Percentiles rank a stretch among this genome's conserved stretches.
These are phyloP conservation scores for Stomorhina lunata DNA, from an alignment of 2,888 invertebrate species.

Conservation along the genomic window DNA sequence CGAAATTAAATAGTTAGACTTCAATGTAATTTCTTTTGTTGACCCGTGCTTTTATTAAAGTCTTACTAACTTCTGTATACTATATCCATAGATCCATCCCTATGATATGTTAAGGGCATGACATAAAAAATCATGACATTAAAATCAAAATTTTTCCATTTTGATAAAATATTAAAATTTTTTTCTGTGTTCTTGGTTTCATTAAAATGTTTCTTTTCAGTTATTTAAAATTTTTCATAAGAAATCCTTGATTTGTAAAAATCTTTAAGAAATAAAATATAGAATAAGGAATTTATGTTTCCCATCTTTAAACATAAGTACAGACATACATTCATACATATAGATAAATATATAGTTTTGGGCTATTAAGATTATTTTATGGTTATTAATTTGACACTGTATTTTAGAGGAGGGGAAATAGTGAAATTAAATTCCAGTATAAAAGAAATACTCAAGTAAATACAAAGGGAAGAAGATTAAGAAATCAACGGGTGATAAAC, in stretches of 20 bases:
- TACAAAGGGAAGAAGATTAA: conserved; percentile 38
- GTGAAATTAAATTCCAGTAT: conserved; percentile 23
- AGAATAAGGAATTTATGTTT: conserved; percentile 19
- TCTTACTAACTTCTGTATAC: too few relatives aligned
- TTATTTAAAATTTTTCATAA: conserved; percentile 26
- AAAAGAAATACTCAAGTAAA: not conserved
- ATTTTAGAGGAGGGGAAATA: conserved; percentile 46
- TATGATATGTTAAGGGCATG: too few relatives aligned
- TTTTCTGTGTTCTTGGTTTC: too few relatives aligned
- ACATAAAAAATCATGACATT: too few relatives aligned
- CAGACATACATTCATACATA: too few relatives aligned
- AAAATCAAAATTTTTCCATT: too few relatives aligned
- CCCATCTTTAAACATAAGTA: too few relatives aligned
- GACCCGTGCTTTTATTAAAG: too few relatives aligned
- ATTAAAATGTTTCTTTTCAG: conserved; percentile 18
- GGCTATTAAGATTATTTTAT: conserved; percentile 50
- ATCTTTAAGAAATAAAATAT: conserved; percentile 14
- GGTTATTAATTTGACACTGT: conserved; percentile 64
- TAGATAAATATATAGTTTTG: not conserved
- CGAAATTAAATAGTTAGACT: too few relatives aligned
- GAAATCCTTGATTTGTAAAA: conserved; percentile 41
- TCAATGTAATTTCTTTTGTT: too few relatives aligned
- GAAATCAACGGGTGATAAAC: conserved; percentile 65
- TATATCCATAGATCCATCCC: too few relatives aligned
- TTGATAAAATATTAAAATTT: too few relatives aligned